Conservation (phyloP, 2,888 invertebrate species). For the Xestia c-nigrum region DNA sequence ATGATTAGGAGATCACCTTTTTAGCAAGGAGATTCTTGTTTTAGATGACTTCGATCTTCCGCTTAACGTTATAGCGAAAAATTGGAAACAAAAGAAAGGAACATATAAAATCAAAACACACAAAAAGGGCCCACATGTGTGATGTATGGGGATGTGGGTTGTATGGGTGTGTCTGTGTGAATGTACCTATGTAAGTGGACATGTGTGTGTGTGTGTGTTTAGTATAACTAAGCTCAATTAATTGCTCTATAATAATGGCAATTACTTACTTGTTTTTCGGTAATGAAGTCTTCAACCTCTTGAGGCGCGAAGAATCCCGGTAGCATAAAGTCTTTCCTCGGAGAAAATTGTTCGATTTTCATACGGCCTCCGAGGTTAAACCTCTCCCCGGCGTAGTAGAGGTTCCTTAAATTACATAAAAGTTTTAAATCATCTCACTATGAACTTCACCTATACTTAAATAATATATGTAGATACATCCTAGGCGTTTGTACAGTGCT, state of each 20-base stretch:
- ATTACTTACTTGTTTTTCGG: conserved; percentile 79
- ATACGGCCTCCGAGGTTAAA: conserved; percentile 91
- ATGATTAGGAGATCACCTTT: no score
- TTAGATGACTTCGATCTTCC: no score
- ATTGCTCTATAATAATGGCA: neutral
- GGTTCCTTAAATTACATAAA: conserved; percentile 89
- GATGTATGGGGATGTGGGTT: no score
- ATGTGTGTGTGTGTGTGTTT: neutral
- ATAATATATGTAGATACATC: no score
- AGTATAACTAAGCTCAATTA: neutral
- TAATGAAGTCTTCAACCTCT: conserved; percentile 84
- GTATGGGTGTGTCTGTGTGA: no score
- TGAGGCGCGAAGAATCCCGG: conserved; percentile 93
- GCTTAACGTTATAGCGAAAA: no score
- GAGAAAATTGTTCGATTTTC: conserved; percentile 92
- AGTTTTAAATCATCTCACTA: neutral
- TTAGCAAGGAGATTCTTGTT: no score
- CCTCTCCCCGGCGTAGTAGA: conserved; percentile 93
- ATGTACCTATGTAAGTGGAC: no score
- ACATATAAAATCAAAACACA: no score
- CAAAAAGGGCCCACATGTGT: no score
- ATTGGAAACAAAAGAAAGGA: no score
- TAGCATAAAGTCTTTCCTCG: conserved; percentile 94
- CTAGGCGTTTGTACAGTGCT: neutral
- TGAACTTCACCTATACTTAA: neutral